phyloP scores from a whole-genome alignment of 2,888 invertebrate species.

The Polylopha cassiicola region DNA sequence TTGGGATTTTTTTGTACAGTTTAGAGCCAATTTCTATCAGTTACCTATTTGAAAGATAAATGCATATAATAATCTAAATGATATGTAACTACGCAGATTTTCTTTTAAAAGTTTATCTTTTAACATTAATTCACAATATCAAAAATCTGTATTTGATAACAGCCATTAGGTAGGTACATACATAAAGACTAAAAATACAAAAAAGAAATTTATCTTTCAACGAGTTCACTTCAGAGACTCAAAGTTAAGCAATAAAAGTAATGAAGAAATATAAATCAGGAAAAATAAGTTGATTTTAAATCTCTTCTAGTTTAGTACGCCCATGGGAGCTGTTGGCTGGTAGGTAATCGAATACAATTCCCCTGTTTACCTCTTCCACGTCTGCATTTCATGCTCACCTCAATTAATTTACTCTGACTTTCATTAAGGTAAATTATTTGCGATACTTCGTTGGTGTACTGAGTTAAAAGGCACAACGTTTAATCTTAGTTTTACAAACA shows the following conservation, averaged over 20 bases:
- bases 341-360: slow-evolving; percentile 14
- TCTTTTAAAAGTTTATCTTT: no score
- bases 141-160: no score
- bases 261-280: slow-evolving; percentile 3
- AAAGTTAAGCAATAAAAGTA: slow-evolving; percentile 3
- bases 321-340: slow-evolving; percentile 12
- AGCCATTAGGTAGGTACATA: no score
- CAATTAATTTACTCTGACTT: slow-evolving; percentile 31
- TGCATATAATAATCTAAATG: no score
- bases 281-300: slow-evolving; percentile 13
- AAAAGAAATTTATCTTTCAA: no score
- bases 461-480: slow-evolving; percentile 17
- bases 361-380: slow-evolving; percentile 16
- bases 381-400: slow-evolving; percentile 25
- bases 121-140: no score
- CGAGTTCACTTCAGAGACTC: no score
- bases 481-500: slow-evolving; percentile 16
- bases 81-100: no score
- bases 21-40: no score
- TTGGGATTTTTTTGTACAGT: background rate
- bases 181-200: no score
- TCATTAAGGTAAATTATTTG: slow-evolving; percentile 30
- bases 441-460: slow-evolving; percentile 8
- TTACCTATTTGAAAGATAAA: background rate
- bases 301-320: slow-evolving; percentile 10